These are phyloP conservation scores for Cephalophus harveyi DNA, from an alignment of 2,113 vertebrate genomes.

Conservation along the genomic window DNA sequence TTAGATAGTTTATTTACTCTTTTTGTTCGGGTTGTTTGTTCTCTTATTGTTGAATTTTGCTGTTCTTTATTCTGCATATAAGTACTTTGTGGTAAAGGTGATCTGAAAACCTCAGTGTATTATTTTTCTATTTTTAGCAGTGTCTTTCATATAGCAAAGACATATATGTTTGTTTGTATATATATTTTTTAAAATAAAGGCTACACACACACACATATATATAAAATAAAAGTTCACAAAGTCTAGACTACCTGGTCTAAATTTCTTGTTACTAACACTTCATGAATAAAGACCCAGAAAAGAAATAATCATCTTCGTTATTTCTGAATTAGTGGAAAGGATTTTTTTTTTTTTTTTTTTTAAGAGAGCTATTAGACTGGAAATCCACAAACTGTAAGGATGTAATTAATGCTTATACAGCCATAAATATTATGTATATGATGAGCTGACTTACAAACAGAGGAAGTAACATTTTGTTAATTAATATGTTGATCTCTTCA, in stretches of 20 bases:
- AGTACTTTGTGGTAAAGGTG: not conserved
- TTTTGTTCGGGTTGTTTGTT: not conserved
- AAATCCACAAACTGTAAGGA: not conserved
- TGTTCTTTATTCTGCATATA: not conserved
- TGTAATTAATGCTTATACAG: not conserved
- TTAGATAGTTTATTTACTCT: not conserved
- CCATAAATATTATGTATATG: not conserved
- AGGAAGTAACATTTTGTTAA: not conserved
- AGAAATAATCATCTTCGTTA: not conserved
- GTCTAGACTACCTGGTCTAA: not conserved
- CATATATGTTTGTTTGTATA: not conserved
- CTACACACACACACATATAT: not conserved
- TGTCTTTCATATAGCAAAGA: not conserved
- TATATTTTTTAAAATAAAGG: not conserved
- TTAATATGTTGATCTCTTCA: not conserved
- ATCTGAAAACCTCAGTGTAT: not conserved
- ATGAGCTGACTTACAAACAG: not conserved
- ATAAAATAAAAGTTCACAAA: not conserved
- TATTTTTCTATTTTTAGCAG: not conserved
- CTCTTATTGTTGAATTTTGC: not conserved
- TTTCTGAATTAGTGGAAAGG: not conserved
- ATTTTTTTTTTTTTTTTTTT: not conserved
- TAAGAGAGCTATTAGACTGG: not conserved
- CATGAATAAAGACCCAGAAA: not conserved
- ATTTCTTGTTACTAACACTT: not conserved